These are phyloP conservation scores for Rhizomys pruinosus DNA, from an alignment of 2,113 vertebrate species.

Conservation along the genomic window DNA sequence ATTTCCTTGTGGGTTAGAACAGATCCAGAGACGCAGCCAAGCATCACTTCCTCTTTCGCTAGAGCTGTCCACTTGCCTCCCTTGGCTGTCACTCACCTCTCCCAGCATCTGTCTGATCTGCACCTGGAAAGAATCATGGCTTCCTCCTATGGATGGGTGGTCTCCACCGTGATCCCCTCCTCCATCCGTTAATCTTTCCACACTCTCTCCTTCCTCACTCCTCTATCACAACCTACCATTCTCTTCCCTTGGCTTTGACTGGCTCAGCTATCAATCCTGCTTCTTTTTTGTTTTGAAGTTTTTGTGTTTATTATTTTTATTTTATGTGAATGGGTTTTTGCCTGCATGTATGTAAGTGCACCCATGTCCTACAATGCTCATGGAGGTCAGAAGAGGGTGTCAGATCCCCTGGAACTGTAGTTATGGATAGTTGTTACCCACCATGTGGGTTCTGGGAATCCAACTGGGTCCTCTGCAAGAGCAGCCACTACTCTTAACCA, in stretches of 20 bases:
- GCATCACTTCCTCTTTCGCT: conserved; percentile 16
- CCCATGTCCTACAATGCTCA: too few relatives aligned
- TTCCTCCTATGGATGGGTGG: conserved; percentile 48
- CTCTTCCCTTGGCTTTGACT: background rate
- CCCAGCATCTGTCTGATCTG: background rate
- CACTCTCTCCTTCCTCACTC: background rate
- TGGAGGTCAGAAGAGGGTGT: too few relatives aligned
- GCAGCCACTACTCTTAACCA: too few relatives aligned
- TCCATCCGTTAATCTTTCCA: background rate
- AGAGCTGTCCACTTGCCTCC: background rate
- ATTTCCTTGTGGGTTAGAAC: conserved; percentile 27
- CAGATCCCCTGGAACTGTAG: too few relatives aligned
- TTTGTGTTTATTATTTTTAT: too few relatives aligned
- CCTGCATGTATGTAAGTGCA: too few relatives aligned
- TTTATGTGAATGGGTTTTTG: too few relatives aligned
- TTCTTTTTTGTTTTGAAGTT: too few relatives aligned
- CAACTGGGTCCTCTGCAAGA: too few relatives aligned
- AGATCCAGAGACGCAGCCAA: conserved; percentile 16
- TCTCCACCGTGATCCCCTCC: background rate
- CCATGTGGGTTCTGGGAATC: too few relatives aligned
- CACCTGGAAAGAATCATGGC: background rate
- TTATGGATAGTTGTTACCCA: too few relatives aligned
- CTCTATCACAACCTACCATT: background rate
- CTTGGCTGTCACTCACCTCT: background rate
- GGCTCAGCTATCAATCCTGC: background rate